Evolutionary conservation across 2,113 vertebrate species (phyloP), one percentile per base, ranked within the genome.

Genomic region (Daubentonia madagascariensis): DNA sequence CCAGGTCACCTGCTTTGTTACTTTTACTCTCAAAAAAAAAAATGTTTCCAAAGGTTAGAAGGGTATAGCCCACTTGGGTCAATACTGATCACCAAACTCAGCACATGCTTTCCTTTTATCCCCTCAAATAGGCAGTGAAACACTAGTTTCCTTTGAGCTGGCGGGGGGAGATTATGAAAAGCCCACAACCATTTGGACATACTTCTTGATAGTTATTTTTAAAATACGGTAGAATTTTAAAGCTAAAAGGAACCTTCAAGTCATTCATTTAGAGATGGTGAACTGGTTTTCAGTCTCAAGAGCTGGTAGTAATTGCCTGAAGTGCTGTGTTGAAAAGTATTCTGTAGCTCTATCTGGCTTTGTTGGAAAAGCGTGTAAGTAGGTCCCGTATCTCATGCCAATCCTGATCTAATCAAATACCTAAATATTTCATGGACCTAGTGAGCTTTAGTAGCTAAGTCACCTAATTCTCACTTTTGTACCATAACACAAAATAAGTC

Each of bases 221-320:
- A 96, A 59, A 85, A 73, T 76, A 57, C 11, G 76, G 92, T 0
- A 93, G 16, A 72, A 96, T 85, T 92, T 86, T 91, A 85, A 80
- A 96, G 28, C 73, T 97, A 32, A 45, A 94, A 78, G 40, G 59
- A 93, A 95, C 45, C 72, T 86, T 37, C 25, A 94, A 67, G 22
- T 87, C 50, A 84, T 84, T 91, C 67, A 50, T 76, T 96, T 35
- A 92, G 23, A 95, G 32, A 73, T 22, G 6, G 14, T 63, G 85
- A 76, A 85, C 4, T 94, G 14, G 35, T 50, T 93, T 67, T 95
- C 25, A 76, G 48, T 59, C 4, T 43, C 72, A 80, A 48, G 50
- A 22, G 89, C 65, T 88, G 61, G 14, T 17, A 86, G 63, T 59
- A 12, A 48, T 18, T 88, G 67, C 67, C 52, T 73, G 1, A 79